Evolutionary conservation across 2,113 vertebrate species (phyloP).

Genomic region (Pituophis catenifer): DNA sequence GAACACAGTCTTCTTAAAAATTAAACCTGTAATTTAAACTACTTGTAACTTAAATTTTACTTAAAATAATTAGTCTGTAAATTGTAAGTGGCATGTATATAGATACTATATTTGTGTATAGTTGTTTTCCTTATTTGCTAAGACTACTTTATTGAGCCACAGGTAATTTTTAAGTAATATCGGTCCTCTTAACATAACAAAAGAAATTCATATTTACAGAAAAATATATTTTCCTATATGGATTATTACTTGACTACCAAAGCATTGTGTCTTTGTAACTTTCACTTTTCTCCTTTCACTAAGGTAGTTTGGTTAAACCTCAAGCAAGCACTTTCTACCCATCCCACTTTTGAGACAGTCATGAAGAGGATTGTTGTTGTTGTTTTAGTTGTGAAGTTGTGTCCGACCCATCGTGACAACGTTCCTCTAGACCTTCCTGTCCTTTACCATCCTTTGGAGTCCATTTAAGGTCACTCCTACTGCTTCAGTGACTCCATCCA

Average conservation of each 20-base stretch:
- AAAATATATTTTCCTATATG: not conserved
- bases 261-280: not conserved
- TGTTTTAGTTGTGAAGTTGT: too few relatives aligned
- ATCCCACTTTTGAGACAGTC: not conserved
- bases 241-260: not conserved
- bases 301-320: not conserved
- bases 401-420: too few relatives aligned
- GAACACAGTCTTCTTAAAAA: not conserved
- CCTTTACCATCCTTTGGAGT: too few relatives aligned
- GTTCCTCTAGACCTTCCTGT: too few relatives aligned
- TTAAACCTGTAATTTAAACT: not conserved
- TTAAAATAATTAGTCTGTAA: not conserved
- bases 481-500: too few relatives aligned
- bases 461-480: too few relatives aligned
- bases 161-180: not conserved
- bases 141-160: not conserved
- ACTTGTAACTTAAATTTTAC: not conserved
- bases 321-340: not conserved
- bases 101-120: not conserved
- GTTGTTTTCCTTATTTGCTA: not conserved
- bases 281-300: not conserved
- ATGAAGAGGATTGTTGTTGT: not conserved
- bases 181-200: not conserved
- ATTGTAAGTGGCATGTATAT: not conserved
- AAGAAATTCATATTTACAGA: not conserved